Evolutionary conservation across 2,797 vertebrate genomes (phyloP).

Genomic region (Mormyrus hasselquistii): DNA sequence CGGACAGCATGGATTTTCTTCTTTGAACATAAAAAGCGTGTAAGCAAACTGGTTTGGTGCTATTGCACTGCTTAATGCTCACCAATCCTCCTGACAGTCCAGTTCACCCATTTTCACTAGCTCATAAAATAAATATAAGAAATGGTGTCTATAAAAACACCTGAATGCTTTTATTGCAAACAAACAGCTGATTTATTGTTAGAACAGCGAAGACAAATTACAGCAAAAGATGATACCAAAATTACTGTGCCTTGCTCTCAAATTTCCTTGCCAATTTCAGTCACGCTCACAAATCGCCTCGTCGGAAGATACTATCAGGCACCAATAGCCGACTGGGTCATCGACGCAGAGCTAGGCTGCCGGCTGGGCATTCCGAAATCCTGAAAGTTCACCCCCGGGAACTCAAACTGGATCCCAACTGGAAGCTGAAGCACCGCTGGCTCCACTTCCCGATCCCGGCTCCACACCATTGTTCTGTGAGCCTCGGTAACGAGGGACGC

Average conservation of each 20-base stretch:
- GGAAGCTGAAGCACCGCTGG: conserved; percentile 63
- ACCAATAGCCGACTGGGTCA: background rate
- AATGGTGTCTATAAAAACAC: background rate
- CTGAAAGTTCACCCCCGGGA: background rate
- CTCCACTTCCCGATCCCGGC: conserved; percentile 48
- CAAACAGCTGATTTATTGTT: background rate
- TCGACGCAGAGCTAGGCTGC: background rate
- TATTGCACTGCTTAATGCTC: background rate
- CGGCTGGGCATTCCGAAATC: background rate
- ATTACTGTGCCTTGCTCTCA: background rate
- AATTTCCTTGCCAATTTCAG: background rate
- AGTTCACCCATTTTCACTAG: background rate
- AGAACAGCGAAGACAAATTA: background rate
- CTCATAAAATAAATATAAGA: background rate
- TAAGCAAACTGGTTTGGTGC: background rate
- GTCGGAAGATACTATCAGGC: background rate
- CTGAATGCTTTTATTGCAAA: background rate
- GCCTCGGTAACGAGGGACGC: conserved; percentile 49
- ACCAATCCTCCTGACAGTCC: background rate
- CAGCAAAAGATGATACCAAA: background rate
- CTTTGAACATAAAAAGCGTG: background rate
- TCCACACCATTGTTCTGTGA: conserved; percentile 35
- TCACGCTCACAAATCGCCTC: background rate
- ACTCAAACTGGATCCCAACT: conserved; percentile 48
- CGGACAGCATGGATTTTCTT: background rate